Conservation (phyloP, 2,797 vertebrate genomes). For the Syngnathus rostellatus region DNA sequence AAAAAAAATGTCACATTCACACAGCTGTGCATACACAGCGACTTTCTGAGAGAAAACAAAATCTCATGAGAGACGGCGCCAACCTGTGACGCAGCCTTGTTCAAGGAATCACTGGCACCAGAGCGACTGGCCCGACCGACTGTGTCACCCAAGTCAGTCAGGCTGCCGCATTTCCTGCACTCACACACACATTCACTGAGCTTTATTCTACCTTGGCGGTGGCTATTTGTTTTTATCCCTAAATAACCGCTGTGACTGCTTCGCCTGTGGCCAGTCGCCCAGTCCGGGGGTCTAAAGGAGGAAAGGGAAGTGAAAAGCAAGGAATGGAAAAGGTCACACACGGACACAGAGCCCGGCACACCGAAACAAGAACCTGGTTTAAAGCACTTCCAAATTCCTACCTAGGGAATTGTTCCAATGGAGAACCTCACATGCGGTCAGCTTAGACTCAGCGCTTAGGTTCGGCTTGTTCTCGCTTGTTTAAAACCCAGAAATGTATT, state of each 20-base stretch:
- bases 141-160: conserved; percentile 57
- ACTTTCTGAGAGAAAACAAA: conserved; percentile 32
- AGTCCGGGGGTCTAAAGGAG: conserved; percentile 30
- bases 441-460: neutral
- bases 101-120: conserved; percentile 65
- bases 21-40: conserved; percentile 5
- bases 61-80: conserved; percentile 24
- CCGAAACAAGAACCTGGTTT: conserved; percentile 26
- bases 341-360: conserved; percentile 28
- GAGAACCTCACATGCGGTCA: neutral
- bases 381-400: conserved; percentile 3
- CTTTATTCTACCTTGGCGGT: conserved; percentile 58
- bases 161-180: conserved; percentile 57
- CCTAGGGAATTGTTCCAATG: neutral
- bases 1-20: conserved; percentile 15
- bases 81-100: conserved; percentile 41
- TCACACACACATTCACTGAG: conserved; percentile 20
- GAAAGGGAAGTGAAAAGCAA: conserved; percentile 47
- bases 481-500: no score
- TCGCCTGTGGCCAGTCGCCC: conserved; percentile 39
- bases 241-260: conserved; percentile 55
- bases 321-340: conserved; percentile 47
- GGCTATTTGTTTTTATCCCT: conserved; percentile 57
- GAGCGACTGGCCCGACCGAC: conserved; percentile 57
- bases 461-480: neutral